Conservation (phyloP, 2,888 invertebrate species). For the Loripinus fragilis region DNA sequence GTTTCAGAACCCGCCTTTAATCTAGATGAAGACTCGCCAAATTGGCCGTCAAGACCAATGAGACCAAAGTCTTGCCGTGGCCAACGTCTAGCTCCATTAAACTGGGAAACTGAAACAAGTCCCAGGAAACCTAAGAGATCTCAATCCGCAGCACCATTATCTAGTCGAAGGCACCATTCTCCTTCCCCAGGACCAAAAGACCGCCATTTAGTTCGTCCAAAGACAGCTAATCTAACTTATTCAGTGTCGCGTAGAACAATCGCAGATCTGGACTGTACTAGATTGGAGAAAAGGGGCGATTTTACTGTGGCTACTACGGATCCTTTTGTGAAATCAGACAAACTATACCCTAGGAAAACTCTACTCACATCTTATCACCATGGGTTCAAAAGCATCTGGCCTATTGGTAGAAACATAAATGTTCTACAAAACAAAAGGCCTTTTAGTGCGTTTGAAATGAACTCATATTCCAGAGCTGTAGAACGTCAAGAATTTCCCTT, state of each 20-base stretch:
- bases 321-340: conserved; percentile 46
- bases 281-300: conserved; percentile 35
- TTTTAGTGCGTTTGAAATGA: conserved; percentile 56
- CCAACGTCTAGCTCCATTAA: conserved; percentile 9
- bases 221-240: conserved; percentile 25
- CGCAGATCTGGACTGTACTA: conserved; percentile 19
- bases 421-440: conserved; percentile 55
- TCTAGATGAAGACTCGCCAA: background rate
- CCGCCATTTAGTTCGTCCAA: conserved; percentile 6
- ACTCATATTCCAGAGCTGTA: conserved; percentile 53
- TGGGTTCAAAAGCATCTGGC: conserved; percentile 69
- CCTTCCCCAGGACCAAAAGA: background rate
- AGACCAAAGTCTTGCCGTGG: conserved; percentile 43
- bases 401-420: conserved; percentile 64
- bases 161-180: background rate
- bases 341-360: conserved; percentile 52
- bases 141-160: conserved; percentile 11
- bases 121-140: conserved; percentile 3
- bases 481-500: conserved; percentile 51
- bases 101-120: background rate
- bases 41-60: conserved; percentile 45
- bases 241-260: background rate
- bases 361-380: conserved; percentile 54
- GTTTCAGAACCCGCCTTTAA: background rate
- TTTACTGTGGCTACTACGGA: conserved; percentile 36